Base-by-base conservation (phyloP, 2,113 vertebrate genomes). In the Strix aluco region DNA sequence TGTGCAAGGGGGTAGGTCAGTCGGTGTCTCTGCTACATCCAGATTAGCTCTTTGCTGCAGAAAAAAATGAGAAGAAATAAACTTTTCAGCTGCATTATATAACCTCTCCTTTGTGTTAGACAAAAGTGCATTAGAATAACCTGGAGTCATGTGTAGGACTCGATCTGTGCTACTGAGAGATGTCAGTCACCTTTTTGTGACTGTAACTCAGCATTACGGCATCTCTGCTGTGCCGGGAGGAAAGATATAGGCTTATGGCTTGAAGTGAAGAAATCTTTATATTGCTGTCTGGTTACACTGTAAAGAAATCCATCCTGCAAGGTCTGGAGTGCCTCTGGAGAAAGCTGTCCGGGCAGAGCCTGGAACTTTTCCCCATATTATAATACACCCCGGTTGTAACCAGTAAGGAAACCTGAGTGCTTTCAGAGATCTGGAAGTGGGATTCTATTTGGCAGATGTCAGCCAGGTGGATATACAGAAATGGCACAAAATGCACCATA, bases 341-440 rank as follows among this genome's bases (percentile, higher is more conserved):
- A 44, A 86, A 47, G 61, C 26, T 61, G 52, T 59, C 72, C 1
- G 4, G 77, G 49, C 73, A 94, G 44, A 94, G 13, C 27, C 72
- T 84, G 88, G 77, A 75, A 86, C 61, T 91, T 91, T 44, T 74
- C 38, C 51, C 49, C 19, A 2, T 0, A 0, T 66, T 71, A 27
- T 27, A 23, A 10, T 30, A n/a, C 30, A 26, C 47, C 40, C 17
- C 32, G n/a, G 52, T 75, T 9, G 1, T 75, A 65, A 26, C 21
- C 61, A 49, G 72, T 40, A 34, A 57, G 0, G 4, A 46, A 72
- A 38, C 0, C 0, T 30, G 29, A 61, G 47, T 0, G 6, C 59
- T 84, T 72, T 32, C 47, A 9, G 3, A 77, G 73, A 2, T 42
- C 22, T 70, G 55, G 85, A 74, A 36, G 61, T 59, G 71, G 81